Evolutionary conservation across 2,888 invertebrate genomes (phyloP).

Genomic region (Lochmaea capreae): DNA sequence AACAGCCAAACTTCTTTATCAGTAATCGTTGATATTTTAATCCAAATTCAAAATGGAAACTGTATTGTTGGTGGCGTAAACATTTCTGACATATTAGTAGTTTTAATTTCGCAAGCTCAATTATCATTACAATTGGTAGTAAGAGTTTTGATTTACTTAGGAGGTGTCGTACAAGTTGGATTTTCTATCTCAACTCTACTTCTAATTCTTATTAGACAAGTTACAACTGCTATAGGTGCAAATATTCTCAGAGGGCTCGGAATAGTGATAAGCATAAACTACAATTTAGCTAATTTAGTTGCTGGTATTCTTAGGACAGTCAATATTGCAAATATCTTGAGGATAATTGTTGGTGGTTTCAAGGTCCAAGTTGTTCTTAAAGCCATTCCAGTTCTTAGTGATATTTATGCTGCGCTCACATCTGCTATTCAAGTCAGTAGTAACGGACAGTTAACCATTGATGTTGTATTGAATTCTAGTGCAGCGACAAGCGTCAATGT

Average conservation of each 20-base stretch:
- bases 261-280: constrained; percentile 24
- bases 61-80: constrained; percentile 37
- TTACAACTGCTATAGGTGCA: constrained; percentile 36
- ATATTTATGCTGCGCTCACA: constrained; percentile 30
- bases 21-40: constrained; percentile 34
- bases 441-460: constrained; percentile 28
- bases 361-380: constrained; percentile 24
- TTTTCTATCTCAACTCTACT: constrained; percentile 40
- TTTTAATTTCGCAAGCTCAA: constrained; percentile 23
- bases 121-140: constrained; percentile 32
- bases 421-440: constrained; percentile 25
- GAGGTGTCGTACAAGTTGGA: constrained; percentile 15
- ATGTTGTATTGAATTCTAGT: constrained; percentile 19
- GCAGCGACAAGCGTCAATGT: neutral
- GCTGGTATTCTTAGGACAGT: constrained; percentile 25
- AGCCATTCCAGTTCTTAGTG: constrained; percentile 38
- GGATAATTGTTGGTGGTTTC: constrained; percentile 27
- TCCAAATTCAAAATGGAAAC: constrained; percentile 31
- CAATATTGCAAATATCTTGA: constrained; percentile 23
- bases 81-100: constrained; percentile 35
- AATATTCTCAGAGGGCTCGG: constrained; percentile 34
- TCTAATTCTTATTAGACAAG: constrained; percentile 30
- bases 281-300: constrained; percentile 13
- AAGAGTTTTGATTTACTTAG: constrained; percentile 34
- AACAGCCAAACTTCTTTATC: constrained; percentile 19